Percentiles rank a stretch among this genome's conserved stretches.
These are phyloP conservation scores for Lingula anatina DNA, from an alignment of 2,888 invertebrate genomes.

Conservation along the genomic window DNA sequence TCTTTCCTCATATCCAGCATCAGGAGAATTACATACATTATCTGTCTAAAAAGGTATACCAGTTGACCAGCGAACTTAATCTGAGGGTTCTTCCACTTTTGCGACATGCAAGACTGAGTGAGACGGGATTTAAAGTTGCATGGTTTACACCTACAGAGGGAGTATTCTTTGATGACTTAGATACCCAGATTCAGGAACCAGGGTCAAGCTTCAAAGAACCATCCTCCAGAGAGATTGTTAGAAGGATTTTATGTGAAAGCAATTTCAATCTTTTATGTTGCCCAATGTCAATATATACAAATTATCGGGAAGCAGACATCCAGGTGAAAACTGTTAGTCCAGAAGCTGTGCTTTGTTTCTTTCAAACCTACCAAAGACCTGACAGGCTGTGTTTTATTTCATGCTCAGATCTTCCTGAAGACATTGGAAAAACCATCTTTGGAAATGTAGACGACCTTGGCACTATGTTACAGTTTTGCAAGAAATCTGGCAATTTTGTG, in stretches of 20 bases:
- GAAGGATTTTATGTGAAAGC: not conserved
- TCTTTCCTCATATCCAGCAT: constrained; percentile 12
- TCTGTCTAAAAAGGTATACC: too few relatives aligned
- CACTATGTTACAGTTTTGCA: constrained; percentile 17
- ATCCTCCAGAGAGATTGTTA: not conserved
- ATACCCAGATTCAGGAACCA: constrained; percentile 6
- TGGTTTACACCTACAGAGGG: constrained; percentile 15
- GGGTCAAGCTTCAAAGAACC: constrained; percentile 14
- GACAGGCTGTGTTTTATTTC: not conserved
- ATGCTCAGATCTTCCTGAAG: not conserved
- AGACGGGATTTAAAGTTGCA: not conserved
- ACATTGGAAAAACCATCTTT: constrained; percentile 1
- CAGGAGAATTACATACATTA: too few relatives aligned
- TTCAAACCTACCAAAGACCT: constrained; percentile 7
- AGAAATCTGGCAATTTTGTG: constrained; percentile 7
- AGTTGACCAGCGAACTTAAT: too few relatives aligned
- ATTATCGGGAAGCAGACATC: constrained; percentile 10
- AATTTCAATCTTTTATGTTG: constrained; percentile 15
- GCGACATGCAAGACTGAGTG: too few relatives aligned
- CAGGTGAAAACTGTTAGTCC: constrained; percentile 15
- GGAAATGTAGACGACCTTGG: not conserved
- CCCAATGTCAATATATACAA: constrained; percentile 8
- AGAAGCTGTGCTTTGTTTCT: constrained; percentile 15
- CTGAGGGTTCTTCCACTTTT: too few relatives aligned
- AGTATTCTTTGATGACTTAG: too few relatives aligned